A percentile compares a stretch with the other conserved stretches of the same genome.
These are phyloP conservation scores for Oreochromis grahami DNA, from an alignment of 2,797 vertebrate genomes.

Conservation along the genomic window DNA sequence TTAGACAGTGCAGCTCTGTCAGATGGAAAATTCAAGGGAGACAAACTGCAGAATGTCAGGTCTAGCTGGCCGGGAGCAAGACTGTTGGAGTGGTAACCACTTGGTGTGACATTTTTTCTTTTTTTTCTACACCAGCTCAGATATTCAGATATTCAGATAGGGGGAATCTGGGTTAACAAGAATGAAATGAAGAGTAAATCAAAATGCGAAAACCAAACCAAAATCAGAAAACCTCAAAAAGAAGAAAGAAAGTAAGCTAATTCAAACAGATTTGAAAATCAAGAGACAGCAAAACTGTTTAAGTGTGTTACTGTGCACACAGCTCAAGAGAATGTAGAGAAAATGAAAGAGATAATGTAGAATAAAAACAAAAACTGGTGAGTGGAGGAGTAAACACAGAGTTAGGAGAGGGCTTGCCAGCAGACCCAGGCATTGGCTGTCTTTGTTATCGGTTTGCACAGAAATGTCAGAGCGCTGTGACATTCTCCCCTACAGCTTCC, in stretches of 20 bases:
- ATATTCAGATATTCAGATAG: background rate
- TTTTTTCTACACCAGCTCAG: background rate
- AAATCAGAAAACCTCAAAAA: background rate
- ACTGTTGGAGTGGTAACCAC: background rate
- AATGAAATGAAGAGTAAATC: background rate
- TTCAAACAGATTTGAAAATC: background rate
- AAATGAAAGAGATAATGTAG: conserved; percentile 25
- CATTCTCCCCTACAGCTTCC: conserved; percentile 61
- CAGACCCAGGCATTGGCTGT: conserved; percentile 44
- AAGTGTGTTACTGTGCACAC: background rate
- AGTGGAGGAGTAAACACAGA: conserved; percentile 40
- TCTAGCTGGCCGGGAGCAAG: background rate
- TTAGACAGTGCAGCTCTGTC: background rate
- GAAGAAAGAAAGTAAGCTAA: background rate
- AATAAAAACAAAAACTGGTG: background rate
- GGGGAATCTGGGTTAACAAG: background rate
- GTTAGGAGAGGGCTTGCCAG: conserved; percentile 46
- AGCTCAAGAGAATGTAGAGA: conserved; percentile 5
- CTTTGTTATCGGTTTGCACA: conserved; percentile 70
- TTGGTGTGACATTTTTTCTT: background rate
- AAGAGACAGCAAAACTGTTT: background rate
- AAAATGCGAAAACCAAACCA: background rate
- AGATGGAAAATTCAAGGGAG: background rate
- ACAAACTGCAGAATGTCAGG: background rate
- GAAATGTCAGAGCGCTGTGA: conserved; percentile 70